Evolutionary conservation across 2,797 vertebrate species (phyloP), one percentile per base, ranked within the genome.

Genomic region (Leptoclinus maculatus): DNA sequence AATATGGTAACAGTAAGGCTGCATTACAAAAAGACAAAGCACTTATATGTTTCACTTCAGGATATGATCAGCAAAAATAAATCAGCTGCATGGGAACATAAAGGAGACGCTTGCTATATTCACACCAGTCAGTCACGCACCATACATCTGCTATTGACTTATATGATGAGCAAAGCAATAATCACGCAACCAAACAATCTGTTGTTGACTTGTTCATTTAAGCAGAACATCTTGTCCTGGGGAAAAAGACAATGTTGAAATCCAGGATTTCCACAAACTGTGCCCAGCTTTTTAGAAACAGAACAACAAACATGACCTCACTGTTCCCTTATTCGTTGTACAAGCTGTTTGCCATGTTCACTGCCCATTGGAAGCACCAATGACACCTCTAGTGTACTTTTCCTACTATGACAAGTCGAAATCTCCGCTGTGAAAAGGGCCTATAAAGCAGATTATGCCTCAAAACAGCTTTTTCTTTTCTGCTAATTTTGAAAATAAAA

Each of bases 41-140:
- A 60, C 41, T 29, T 6, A 23, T 19, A 45, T 73, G 56, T 66
- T 38, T 27, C 39, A 70, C 54, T 25, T 36, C 12, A 56, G 25
- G 29, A 43, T 25, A 19, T 3, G 34, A 69, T 13, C 14, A 14
- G 11, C 54, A 13, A n/a, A 72, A 56, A 39, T 1, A 68, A 62
- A 64, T 82, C 43, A 54, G 19, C 64, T 75, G 23, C 53, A 17
- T 23, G 5, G 38, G 13, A 27, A 34, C 34, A 81, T 57, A 11
- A 68, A 58, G 36, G 47, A 36, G 19, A 6, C 4, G 32, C 19
- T 39, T 34, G 11, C 29, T 25, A 16, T 38, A 45, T 19, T 21
- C 17, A 47, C 17, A 47, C 16, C 7, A 25, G 38, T 56, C 38
- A 29, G 11, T 49, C 51, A 43, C 29, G 19, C 16, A 51, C 29